These are phyloP conservation scores for Cichladusa arquata DNA, from an alignment of 2,113 vertebrate genomes.

Conservation along the genomic window DNA sequence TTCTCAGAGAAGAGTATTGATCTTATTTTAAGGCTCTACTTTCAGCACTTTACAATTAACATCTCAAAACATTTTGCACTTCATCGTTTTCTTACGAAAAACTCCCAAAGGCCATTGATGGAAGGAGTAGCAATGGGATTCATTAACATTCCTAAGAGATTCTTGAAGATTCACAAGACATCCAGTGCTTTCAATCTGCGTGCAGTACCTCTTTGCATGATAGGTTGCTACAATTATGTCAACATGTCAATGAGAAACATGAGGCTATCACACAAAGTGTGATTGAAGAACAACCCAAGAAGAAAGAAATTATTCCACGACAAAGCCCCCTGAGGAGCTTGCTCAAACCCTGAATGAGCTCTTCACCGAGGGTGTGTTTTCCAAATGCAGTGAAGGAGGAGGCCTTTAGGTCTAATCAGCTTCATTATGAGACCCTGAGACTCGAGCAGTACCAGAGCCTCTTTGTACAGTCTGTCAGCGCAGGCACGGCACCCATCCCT, in stretches of 20 bases:
- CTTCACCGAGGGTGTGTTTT: neutral
- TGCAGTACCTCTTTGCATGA: neutral
- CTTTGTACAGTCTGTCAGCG: neutral
- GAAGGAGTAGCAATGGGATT: neutral
- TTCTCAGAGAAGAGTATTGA: neutral
- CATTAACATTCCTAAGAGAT: neutral
- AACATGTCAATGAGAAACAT: neutral
- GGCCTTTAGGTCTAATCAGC: neutral
- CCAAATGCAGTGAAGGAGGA: neutral
- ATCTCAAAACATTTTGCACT: neutral
- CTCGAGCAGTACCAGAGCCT: accelerated
- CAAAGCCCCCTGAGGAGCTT: neutral
- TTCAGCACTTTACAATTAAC: neutral
- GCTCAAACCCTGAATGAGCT: neutral
- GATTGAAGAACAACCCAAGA: neutral
- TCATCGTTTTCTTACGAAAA: neutral
- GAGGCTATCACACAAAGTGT: neutral
- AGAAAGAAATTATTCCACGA: neutral
- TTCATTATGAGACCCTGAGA: neutral
- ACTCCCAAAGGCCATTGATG: neutral
- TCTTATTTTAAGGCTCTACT: neutral
- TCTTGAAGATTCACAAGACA: neutral
- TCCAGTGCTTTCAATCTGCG: neutral
- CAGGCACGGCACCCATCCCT: neutral
- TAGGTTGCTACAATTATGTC: neutral